Conservation (phyloP, 2,113 vertebrate genomes). For the Xyliphius kryptos region DNA sequence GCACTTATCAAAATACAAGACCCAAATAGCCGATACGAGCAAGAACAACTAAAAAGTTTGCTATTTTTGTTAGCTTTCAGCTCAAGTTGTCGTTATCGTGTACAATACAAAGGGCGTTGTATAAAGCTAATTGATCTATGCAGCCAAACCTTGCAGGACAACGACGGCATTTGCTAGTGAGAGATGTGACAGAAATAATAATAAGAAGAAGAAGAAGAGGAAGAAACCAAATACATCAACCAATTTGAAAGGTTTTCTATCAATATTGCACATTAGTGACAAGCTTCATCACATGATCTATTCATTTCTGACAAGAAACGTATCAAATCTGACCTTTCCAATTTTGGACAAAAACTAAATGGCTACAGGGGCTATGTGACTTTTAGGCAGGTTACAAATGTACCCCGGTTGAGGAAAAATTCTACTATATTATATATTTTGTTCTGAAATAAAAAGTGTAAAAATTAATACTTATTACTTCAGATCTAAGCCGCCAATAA, state of each 20-base stretch:
- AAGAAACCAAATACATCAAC: not conserved
- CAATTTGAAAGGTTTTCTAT: not conserved
- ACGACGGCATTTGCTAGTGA: no score
- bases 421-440: no score
- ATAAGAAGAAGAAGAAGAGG: no score
- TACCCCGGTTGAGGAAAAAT: no score
- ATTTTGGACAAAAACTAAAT: conserved; percentile 5
- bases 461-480: no score
- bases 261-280: not conserved
- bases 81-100: not conserved
- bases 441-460: no score
- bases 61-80: not conserved
- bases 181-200: not conserved
- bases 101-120: not conserved
- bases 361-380: not conserved
- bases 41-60: not conserved
- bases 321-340: conserved; percentile 21
- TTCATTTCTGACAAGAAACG: conserved; percentile 1
- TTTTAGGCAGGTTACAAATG: conserved; percentile 14
- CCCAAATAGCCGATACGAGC: not conserved
- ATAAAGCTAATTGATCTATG: no score
- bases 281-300: not conserved
- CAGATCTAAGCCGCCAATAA: no score
- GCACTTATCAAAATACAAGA: conserved; percentile 4
- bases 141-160: no score